A percentile compares a stretch with the other conserved stretches of the same genome.
Conservation (phyloP, 2,113 vertebrate species). For the Halcyon senegalensis region DNA sequence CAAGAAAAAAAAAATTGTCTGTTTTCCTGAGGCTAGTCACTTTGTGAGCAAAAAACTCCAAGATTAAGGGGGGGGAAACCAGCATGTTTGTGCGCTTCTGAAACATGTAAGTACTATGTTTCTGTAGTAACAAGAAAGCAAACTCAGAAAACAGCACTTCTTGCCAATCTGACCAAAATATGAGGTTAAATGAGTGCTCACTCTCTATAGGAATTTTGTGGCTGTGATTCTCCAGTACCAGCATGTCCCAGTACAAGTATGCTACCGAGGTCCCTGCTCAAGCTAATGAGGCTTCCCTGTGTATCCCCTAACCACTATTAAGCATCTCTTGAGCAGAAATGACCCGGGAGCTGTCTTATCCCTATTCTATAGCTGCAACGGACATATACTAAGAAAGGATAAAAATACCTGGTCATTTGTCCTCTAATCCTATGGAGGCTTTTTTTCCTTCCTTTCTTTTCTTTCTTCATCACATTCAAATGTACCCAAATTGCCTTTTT, state of each 20-base stretch:
- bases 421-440: not conserved
- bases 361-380: fast-evolving
- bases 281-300: not conserved
- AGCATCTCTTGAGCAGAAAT: not conserved
- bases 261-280: not conserved
- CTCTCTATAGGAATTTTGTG: not conserved
- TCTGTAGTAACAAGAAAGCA: not conserved
- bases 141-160: not conserved
- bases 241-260: not conserved
- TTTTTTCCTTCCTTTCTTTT: not conserved
- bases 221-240: not conserved
- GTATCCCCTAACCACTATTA: not conserved
- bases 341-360: not conserved
- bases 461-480: not conserved
- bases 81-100: not conserved
- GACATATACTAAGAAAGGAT: not conserved
- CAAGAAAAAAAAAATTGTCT: not conserved
- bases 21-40: not conserved
- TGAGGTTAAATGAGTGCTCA: not conserved
- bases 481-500: not conserved
- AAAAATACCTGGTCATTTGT: not conserved
- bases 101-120: not conserved
- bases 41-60: not conserved
- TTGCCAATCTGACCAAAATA: not conserved
- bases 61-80: not conserved